Evolutionary conservation across 1,140 invertebrate genomes (phyloP).

Genomic region (Archivesica marissinica): DNA sequence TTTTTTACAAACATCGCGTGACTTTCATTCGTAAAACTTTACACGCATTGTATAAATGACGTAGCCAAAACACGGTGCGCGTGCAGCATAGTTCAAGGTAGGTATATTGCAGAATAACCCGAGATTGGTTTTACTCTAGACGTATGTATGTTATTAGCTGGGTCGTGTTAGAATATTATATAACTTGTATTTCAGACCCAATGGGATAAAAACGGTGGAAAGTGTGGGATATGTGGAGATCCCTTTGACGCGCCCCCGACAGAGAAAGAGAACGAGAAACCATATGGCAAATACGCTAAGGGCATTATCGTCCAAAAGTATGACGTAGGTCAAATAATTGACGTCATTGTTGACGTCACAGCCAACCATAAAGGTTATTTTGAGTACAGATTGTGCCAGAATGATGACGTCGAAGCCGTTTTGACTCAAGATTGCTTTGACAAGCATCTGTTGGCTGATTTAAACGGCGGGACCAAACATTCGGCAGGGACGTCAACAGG

Average conservation of each 20-base stretch:
- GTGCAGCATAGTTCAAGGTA: too few species aligned
- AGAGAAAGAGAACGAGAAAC: constrained; percentile 89
- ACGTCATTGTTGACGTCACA: constrained; percentile 61
- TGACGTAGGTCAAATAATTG: constrained; percentile 75
- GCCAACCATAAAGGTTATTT: constrained; percentile 69
- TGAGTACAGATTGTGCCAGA: constrained; percentile 67
- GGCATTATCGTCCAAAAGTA: constrained; percentile 58
- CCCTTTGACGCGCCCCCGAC: constrained; percentile 88
- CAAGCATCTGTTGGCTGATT: constrained; percentile 81
- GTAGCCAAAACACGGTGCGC: too few species aligned
- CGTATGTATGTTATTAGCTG: too few species aligned
- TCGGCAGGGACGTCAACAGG: constrained; percentile 41
- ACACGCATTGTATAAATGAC: too few species aligned
- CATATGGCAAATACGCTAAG: constrained; percentile 82
- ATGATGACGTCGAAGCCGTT: constrained; percentile 77
- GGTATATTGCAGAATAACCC: too few species aligned
- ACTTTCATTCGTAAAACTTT: too few species aligned
- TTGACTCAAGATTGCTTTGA: constrained; percentile 68
- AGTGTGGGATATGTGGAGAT: constrained; percentile 95
- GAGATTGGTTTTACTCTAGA: too few species aligned
- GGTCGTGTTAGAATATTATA: too few species aligned
- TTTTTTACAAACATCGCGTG: too few species aligned
- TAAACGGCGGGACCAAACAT: constrained; percentile 83
- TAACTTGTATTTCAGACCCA: constrained; percentile 14
- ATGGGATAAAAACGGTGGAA: constrained; percentile 87